Conservation (phyloP, 2,888 invertebrate genomes). For the Hesperia comma region DNA sequence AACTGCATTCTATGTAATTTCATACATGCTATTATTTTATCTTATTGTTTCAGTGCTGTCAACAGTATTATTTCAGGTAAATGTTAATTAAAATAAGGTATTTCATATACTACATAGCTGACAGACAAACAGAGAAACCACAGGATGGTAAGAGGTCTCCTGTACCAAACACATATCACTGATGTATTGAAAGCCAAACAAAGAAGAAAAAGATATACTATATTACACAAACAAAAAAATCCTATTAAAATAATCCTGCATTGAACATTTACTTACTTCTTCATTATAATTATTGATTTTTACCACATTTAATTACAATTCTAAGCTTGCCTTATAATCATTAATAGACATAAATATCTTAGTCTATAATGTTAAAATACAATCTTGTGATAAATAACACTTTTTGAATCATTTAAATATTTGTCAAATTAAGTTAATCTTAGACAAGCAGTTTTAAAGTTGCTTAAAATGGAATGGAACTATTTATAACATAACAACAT, state of each 20-base stretch:
- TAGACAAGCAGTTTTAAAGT: slow-evolving; percentile 32
- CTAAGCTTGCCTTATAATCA: slow-evolving; percentile 9
- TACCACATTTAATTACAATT: neutral
- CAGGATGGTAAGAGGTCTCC: too few relatives aligned
- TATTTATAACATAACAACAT: slow-evolving; percentile 60
- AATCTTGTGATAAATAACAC: neutral
- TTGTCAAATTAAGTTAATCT: slow-evolving; percentile 13
- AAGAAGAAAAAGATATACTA: too few relatives aligned
- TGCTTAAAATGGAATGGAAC: slow-evolving; percentile 71
- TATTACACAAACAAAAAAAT: neutral
- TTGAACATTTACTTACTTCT: neutral
- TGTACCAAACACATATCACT: too few relatives aligned
- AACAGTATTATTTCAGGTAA: neutral
- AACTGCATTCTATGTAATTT: neutral
- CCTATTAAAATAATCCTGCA: slow-evolving; percentile 2
- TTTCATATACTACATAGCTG: too few relatives aligned
- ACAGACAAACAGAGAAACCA: too few relatives aligned
- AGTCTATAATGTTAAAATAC: slow-evolving; percentile 14
- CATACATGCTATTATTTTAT: neutral
- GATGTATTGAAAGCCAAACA: too few relatives aligned
- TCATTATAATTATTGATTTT: neutral
- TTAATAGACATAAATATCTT: slow-evolving; percentile 11
- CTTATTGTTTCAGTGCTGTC: neutral
- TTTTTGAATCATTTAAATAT: slow-evolving; percentile 1
- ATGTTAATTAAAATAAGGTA: neutral